Base-by-base conservation (phyloP, 1,140 invertebrate genomes). In the Galendromus occidentalis region DNA sequence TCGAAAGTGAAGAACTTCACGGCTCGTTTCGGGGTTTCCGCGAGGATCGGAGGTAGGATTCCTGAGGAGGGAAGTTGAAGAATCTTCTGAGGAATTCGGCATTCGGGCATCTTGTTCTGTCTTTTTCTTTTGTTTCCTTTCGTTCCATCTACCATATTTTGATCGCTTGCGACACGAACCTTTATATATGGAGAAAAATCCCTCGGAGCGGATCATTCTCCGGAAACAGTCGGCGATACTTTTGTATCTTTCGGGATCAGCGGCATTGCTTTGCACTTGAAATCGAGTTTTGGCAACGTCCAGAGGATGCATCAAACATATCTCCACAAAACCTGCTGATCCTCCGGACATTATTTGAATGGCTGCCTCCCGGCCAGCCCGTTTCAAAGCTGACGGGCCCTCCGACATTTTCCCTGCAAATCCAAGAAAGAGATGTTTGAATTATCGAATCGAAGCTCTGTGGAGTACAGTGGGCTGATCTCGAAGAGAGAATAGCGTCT, bases 1-100 rank as follows among this genome's bases (percentile, higher is more conserved):
- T 93, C 89, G 78, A 93, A 94, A 25, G 86, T 87, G 69, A 91
- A 84, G 76, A 93, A 94, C 79, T 95, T 94, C 0, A 89, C 85
- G 55, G 90, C 91, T 73, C 91, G 74, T 77, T 95, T 95, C 6
- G 91, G 91, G 33, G 90, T 94, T 79, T 95, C 91, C n/a, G 86
- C 88, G 65, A 94, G 73, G 71, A 94, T 85, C 9, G 91, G 91
- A 2, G 91, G 90, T 68, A 94, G 69, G 70, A 94, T 88, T 66
- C 91, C 91, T 80, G 33, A 4, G n/a, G 9, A 39, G 33, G 33
- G 9, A 39, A n/a, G n/a, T n/a, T n/a, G n/a, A n/a, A n/a, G n/a
- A n/a, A n/a, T n/a, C n/a, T n/a, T n/a, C n/a, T n/a, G n/a, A n/a
- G n/a, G n/a, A n/a, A n/a, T n/a, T n/a, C n/a, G n/a, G n/a, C n/a